Evolutionary conservation across 2,888 invertebrate species (phyloP), one percentile per base, ranked within the genome.

Genomic region (Polydrusus tereticollis): DNA sequence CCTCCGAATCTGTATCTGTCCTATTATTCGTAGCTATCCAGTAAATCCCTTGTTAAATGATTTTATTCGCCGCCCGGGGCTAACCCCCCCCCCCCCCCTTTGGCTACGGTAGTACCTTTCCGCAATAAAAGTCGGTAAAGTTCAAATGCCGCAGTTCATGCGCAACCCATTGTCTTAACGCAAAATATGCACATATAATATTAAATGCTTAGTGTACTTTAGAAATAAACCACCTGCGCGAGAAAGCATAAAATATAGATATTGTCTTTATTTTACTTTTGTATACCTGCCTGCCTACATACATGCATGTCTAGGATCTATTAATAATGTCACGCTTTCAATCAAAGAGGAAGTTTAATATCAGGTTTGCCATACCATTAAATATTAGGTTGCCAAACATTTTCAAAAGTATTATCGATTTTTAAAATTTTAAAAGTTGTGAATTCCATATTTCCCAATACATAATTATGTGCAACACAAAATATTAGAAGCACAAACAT

Each of bases 221-320:
- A 68, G 68, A 47, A 68, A 68, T 68, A 68, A 47, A 52, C 59
- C 68, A 69, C 52, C 69, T 69, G 60, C 55, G 62, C 69, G 52
- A 38, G 45, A 43, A 60, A 60, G 29, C 60, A 29, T 45, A 60
- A 60, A 36, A 60, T 60, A 21, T 41, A 43, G 41, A 23, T 43
- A 45, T 60, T 60, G 45, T 60, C 41, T 60, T 45, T 29, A 60
- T 63, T 63, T 33, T 63, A 33, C 50, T 50, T 47, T 47, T 47
- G 47, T 63, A 33, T 45, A 63, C 21, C 6, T 63, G 33, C 47
- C 26, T 63, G 36, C 47, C 43, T 59, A 43, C 21, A n/a, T 63
- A 47, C 47, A 45, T 63, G 36, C 47, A 59, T 59, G 59, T 43
- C 58, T 58, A 58, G 36, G 20, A 58, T 38, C 21, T 58, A 58